phyloP scores from a whole-genome alignment of 2,113 vertebrate species.

The Hippocampus barbouri region DNA sequence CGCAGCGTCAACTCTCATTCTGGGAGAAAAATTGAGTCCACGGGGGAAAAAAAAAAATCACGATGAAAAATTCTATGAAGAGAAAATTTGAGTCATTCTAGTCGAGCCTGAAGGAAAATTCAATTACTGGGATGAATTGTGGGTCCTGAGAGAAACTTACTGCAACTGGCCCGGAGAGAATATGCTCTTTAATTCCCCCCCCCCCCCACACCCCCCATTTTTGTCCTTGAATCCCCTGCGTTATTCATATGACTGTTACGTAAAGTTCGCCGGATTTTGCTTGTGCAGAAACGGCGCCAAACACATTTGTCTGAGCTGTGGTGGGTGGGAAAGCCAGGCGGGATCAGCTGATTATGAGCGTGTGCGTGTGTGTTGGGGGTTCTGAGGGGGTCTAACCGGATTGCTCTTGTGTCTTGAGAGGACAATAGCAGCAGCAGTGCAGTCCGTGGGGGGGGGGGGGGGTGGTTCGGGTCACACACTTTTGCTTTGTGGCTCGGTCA shows the following conservation, averaged over 20 bases:
- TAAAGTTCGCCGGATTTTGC: background rate
- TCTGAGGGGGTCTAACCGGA: constrained; percentile 44
- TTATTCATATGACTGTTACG: no score
- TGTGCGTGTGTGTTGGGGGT: constrained; percentile 24
- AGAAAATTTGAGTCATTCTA: no score
- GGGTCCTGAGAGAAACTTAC: no score
- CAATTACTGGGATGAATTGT: no score
- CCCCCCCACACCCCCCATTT: background rate
- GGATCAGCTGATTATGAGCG: constrained; percentile 65
- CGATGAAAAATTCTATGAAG: no score
- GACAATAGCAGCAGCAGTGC: constrained; percentile 54
- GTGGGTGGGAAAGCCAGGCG: constrained; percentile 48
- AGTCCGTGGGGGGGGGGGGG: constrained; percentile 7
- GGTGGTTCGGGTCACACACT: constrained; percentile 61
- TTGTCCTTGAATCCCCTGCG: no score
- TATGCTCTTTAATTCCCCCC: no score
- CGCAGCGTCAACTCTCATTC: no score
- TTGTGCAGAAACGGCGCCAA: background rate
- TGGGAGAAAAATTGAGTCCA: no score
- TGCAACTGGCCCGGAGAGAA: no score
- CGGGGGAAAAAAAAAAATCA: no score
- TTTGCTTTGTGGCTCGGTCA: constrained; percentile 74
- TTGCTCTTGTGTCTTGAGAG: constrained; percentile 59
- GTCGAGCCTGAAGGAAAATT: constrained; percentile 34
- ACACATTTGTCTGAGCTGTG: background rate